Base-by-base conservation (phyloP, 2,113 vertebrate species). In the Protomyctophum bolini region DNA sequence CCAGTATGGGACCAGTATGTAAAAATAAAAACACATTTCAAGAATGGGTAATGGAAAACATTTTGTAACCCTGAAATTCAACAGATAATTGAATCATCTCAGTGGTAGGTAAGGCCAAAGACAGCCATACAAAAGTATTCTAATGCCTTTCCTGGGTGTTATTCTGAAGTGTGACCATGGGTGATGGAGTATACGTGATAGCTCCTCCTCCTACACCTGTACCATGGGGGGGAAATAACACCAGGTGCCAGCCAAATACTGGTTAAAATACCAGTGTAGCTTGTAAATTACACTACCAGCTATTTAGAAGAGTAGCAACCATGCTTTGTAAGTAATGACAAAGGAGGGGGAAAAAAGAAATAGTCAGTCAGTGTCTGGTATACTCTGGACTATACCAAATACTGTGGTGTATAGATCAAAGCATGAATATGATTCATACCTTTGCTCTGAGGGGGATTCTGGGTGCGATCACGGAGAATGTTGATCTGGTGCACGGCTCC, bases 361-460 rank as follows among this genome's bases (percentile, higher is more conserved):
- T 33, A 57, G 4, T 21, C 33, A 41, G 55, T 1, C 8, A 54
- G 52, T 57, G 55, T 54, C 51, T 52, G 51, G 8, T 11, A 10
- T 11, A 52, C 9, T 52, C 21, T 21, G 21, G 21, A 21, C 21
- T 21, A 41, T 0, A n/a, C 10, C 10, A 54, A 1, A 10, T 2
- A 54, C 51, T 54, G 51, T 54, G 2, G 6, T 1, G 9, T 8
- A 29, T 8, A 29, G 29, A 10, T 11, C 3, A 54, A 54, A 54
- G 5, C n/a, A 58, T 1, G 21, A 21, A 21, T 28, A 28, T 9
- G 1, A 7, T 9, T 15, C 33, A 51, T 95, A 98, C 97, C 97
- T 98, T 98, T 98, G 92, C 97, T 98, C 94, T 98, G 97, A 91
- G 97, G 97, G 88, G 97, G 97, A 86, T 98, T 98, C 92, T 98